These are phyloP conservation scores for Diadumene lineata DNA, from an alignment of 92 coral and sea anemone species.

Conservation along the genomic window DNA sequence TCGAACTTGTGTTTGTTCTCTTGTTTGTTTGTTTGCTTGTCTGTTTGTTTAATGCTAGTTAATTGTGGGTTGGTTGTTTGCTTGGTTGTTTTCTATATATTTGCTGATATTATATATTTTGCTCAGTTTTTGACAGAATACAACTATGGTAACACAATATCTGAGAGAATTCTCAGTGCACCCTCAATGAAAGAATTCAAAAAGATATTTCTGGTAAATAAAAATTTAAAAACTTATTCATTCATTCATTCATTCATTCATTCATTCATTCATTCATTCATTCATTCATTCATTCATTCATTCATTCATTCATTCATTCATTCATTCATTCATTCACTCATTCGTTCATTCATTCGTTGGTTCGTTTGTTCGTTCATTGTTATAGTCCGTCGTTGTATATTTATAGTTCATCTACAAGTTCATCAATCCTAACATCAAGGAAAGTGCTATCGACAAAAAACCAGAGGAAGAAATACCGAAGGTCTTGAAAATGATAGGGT, in stretches of 20 bases:
- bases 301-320: not conserved
- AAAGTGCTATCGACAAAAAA: slow-evolving; percentile 48
- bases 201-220: slow-evolving; percentile 73
- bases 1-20: not conserved
- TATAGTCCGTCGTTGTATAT: not conserved
- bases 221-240: too few relatives aligned
- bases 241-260: slow-evolving; percentile 6
- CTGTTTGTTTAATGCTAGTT: too few relatives aligned
- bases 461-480: slow-evolving; percentile 85
- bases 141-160: slow-evolving; percentile 74
- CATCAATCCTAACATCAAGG: slow-evolving; percentile 53
- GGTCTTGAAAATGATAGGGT: slow-evolving; percentile 76
- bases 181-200: slow-evolving; percentile 90
- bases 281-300: not conserved
- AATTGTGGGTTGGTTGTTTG: too few relatives aligned
- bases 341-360: not conserved
- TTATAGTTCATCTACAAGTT: slow-evolving; percentile 71
- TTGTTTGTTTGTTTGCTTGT: not conserved
- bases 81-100: not conserved
- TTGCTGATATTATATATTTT: not conserved
- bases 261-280: not conserved
- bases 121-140: slow-evolving; percentile 88
- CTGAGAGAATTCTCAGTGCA: slow-evolving; percentile 76
- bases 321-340: not conserved
- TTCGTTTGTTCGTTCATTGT: not conserved